A percentile compares a stretch with the other conserved stretches of the same genome.
phyloP scores from a whole-genome alignment of 2,888 invertebrate genomes.

The Drosophila pseudotalamancana region DNA sequence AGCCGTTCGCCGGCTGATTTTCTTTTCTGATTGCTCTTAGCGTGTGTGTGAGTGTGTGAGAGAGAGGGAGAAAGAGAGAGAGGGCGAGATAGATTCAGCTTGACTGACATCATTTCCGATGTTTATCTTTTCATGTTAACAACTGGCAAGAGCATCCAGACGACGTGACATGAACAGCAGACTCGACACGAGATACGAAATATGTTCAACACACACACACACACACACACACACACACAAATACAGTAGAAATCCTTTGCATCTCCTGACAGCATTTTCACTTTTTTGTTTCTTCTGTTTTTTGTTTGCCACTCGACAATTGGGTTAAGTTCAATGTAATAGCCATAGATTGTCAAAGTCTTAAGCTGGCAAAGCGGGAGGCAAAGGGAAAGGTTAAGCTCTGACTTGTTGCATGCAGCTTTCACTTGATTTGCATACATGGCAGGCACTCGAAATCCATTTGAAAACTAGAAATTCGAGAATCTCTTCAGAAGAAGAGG shows the following conservation, averaged over 20 bases:
- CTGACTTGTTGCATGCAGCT: constrained; percentile 61
- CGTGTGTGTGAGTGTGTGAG: constrained; percentile 1
- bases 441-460: constrained; percentile 37
- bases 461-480: constrained; percentile 45
- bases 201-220: neutral
- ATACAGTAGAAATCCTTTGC: constrained; percentile 6
- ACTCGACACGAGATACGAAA: constrained; percentile 31
- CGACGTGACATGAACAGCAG: constrained; percentile 30
- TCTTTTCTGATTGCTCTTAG: constrained; percentile 35
- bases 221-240: neutral
- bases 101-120: constrained; percentile 81
- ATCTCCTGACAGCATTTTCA: constrained; percentile 28
- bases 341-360: constrained; percentile 22
- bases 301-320: constrained; percentile 10
- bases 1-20: constrained; percentile 47
- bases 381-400: neutral
- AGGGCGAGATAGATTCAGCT: constrained; percentile 28
- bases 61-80: neutral
- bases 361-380: neutral
- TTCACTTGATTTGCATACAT: constrained; percentile 80
- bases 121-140: constrained; percentile 79
- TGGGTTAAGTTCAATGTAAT: constrained; percentile 49
- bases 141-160: constrained; percentile 41
- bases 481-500: constrained; percentile 26
- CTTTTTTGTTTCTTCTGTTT: no score